phyloP scores from a whole-genome alignment of 2,113 vertebrate genomes.

The Scomber scombrus region DNA sequence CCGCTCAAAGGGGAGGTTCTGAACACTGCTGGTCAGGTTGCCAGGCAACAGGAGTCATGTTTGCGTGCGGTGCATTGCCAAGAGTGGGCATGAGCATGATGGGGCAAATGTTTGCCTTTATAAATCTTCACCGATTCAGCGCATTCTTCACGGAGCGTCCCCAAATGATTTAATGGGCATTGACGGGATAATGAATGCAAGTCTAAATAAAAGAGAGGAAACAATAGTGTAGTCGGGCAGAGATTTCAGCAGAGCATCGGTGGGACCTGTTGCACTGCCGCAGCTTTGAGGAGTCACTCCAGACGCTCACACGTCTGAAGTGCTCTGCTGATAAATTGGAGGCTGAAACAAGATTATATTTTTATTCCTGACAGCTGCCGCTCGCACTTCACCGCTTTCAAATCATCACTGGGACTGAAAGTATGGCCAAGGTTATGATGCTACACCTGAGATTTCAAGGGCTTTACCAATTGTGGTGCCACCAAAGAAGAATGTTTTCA shows the following conservation, averaged over 20 bases:
- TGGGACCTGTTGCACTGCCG: constrained; percentile 22
- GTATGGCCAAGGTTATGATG: neutral
- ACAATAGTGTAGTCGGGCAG: neutral
- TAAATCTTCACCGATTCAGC: constrained; percentile 19
- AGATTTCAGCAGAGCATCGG: neutral
- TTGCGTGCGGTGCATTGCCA: constrained; percentile 74
- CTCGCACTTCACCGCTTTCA: neutral
- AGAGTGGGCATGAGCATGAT: constrained; percentile 45
- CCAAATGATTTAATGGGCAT: constrained; percentile 5
- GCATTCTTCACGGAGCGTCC: neutral
- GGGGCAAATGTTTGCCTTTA: constrained; percentile 32
- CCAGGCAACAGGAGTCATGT: constrained; percentile 78
- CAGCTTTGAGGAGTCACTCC: neutral
- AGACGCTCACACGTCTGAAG: neutral
- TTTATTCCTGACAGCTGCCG: neutral
- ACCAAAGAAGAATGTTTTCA: neutral
- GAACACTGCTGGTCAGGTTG: constrained; percentile 72
- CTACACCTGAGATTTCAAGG: neutral
- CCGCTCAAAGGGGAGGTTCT: constrained; percentile 62
- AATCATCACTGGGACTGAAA: neutral
- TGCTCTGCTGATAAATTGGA: neutral
- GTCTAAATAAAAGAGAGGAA: constrained; percentile 27
- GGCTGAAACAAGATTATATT: neutral
- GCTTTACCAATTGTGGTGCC: neutral
- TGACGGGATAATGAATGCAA: constrained; percentile 24